Conservation (phyloP, 2,797 vertebrate genomes). For the Pipistrellus nathusii region DNA sequence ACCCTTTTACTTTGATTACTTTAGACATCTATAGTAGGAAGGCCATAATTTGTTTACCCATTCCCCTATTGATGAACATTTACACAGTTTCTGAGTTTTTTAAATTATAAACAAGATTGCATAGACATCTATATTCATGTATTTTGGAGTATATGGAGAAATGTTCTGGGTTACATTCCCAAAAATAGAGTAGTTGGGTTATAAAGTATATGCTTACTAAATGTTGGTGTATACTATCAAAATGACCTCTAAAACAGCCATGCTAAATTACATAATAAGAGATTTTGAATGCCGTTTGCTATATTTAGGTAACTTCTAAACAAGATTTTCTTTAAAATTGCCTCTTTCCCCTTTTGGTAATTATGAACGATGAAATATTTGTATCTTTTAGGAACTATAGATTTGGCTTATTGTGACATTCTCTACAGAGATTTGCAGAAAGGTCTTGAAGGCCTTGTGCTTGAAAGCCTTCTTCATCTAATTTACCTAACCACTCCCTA, state of each 20-base stretch:
- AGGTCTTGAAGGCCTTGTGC: conserved; percentile 94
- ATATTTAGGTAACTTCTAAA: neutral
- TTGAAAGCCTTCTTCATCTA: conserved; percentile 94
- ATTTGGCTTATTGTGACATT: conserved; percentile 91
- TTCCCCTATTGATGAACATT: neutral
- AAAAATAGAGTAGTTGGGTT: conserved; percentile 27
- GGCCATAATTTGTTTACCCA: conserved; percentile 10
- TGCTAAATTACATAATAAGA: neutral
- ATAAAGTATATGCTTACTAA: neutral
- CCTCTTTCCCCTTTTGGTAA: neutral
- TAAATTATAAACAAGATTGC: neutral
- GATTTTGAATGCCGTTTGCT: conserved; percentile 3
- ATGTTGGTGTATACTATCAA: neutral
- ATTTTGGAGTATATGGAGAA: neutral
- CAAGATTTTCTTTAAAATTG: conserved; percentile 17
- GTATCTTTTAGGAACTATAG: conserved; percentile 91
- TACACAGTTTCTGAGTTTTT: conserved; percentile 23
- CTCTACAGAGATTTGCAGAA: conserved; percentile 94
- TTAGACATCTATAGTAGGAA: neutral
- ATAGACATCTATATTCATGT: neutral
- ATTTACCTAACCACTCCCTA: conserved; percentile 96
- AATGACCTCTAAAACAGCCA: neutral
- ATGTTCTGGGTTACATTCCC: neutral
- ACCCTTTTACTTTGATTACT: conserved; percentile 8
- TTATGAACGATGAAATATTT: conserved; percentile 17